These are phyloP conservation scores for Resseliella maxima DNA, from an alignment of 2,888 invertebrate genomes.

Conservation along the genomic window DNA sequence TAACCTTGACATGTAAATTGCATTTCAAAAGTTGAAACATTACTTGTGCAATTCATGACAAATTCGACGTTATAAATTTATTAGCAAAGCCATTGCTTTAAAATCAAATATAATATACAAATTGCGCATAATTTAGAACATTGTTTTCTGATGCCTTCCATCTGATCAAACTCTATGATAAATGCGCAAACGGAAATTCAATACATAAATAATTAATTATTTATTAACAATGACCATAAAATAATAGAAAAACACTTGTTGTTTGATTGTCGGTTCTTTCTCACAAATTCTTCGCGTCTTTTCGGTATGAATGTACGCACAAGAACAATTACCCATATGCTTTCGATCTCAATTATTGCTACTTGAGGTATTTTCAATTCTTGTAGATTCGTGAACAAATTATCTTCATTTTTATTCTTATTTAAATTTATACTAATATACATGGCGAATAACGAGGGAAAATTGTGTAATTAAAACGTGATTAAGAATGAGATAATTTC, in stretches of 20 bases:
- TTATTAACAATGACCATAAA: neutral
- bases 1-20: conserved; percentile 53
- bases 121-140: neutral
- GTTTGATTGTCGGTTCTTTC: neutral
- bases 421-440: too few species aligned
- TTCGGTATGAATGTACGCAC: too few species aligned
- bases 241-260: neutral
- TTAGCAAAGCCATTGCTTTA: neutral
- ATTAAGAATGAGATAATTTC: too few species aligned
- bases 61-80: conserved; percentile 25
- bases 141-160: neutral
- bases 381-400: neutral
- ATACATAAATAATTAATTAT: neutral
- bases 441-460: too few species aligned
- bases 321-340: too few species aligned
- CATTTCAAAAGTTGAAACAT: neutral
- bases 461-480: too few species aligned
- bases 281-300: neutral
- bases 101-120: neutral
- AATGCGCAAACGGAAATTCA: conserved; percentile 16
- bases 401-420: neutral
- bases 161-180: neutral
- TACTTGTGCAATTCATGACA: conserved; percentile 5
- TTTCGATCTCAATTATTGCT: too few species aligned
- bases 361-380: too few species aligned